These are phyloP conservation scores for Thyatira batis DNA, from an alignment of 2,888 invertebrate genomes.

Conservation along the genomic window DNA sequence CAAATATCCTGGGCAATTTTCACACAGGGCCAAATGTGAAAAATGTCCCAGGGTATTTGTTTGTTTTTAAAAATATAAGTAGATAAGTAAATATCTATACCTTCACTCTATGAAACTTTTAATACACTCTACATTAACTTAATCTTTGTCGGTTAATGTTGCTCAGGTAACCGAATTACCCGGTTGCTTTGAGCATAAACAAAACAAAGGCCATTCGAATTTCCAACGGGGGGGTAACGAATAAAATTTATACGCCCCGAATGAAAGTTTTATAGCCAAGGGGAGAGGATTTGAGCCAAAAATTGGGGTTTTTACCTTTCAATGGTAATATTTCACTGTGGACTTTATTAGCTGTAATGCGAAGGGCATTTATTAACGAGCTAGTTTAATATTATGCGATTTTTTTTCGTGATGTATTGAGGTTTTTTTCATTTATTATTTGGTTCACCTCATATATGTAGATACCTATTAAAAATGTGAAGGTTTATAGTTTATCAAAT, in stretches of 20 bases:
- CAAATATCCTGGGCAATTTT: too few relatives aligned
- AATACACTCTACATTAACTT: constrained; percentile 10
- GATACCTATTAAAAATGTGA: too few relatives aligned
- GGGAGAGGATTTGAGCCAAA: constrained; percentile 50
- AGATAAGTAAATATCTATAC: too few relatives aligned
- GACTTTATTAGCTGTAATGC: constrained; percentile 70
- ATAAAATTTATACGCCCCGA: constrained; percentile 68
- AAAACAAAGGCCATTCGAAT: constrained; percentile 42
- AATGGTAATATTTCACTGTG: constrained; percentile 69
- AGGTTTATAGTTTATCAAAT: too few relatives aligned
- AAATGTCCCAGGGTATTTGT: too few relatives aligned
- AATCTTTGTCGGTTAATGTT: constrained; percentile 34
- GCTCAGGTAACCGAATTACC: constrained; percentile 61
- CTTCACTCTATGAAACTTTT: too few relatives aligned
- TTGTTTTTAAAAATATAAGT: too few relatives aligned
- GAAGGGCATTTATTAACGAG: constrained; percentile 62
- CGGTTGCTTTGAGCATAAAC: constrained; percentile 50
- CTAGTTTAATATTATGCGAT: constrained; percentile 46
- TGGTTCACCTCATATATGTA: too few relatives aligned
- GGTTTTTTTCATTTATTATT: constrained; percentile 28
- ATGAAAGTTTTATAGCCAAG: constrained; percentile 68
- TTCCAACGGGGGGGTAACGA: constrained; percentile 35
- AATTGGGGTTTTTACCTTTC: constrained; percentile 60
- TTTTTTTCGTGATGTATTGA: constrained; percentile 26
- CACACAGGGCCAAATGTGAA: too few relatives aligned